phyloP scores from a whole-genome alignment of 2,797 vertebrate genomes.

The Menidia menidia region DNA sequence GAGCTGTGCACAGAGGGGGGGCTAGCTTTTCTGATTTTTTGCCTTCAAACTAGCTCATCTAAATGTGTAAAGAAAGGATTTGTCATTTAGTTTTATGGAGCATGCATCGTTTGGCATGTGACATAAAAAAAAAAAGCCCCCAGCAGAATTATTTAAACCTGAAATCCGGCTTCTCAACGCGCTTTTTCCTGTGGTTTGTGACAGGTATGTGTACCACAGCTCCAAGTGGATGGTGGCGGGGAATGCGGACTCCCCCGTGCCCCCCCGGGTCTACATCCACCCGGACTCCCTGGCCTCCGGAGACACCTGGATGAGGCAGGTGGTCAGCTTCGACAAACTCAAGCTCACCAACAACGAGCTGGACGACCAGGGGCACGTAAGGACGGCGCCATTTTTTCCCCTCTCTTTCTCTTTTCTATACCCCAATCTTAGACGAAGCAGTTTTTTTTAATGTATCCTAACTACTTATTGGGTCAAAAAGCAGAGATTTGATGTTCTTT shows the following conservation, averaged over 20 bases:
- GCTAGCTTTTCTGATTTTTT: neutral
- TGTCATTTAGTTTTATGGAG: neutral
- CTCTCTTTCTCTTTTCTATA: too few relatives aligned
- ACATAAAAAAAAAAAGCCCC: neutral
- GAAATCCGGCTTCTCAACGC: neutral
- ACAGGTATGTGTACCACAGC: conserved; percentile 96
- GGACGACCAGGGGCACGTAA: conserved; percentile 97
- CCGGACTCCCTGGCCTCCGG: conserved; percentile 96
- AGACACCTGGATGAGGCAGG: conserved; percentile 98
- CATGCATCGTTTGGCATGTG: neutral
- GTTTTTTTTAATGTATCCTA: too few relatives aligned
- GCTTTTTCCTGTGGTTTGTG: neutral
- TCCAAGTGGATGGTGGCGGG: conserved; percentile 99
- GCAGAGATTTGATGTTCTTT: neutral
- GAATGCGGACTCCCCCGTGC: conserved; percentile 95
- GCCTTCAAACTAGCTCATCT: neutral
- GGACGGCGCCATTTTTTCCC: conserved; percentile 49
- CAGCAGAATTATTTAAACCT: neutral
- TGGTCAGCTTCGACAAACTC: conserved; percentile 97
- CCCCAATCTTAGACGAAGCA: too few relatives aligned
- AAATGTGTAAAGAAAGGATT: neutral
- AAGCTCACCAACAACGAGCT: conserved; percentile 98
- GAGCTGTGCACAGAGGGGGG: neutral
- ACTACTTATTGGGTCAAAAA: too few relatives aligned
- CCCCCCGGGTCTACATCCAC: conserved; percentile 95